Evolutionary conservation across 2,797 vertebrate genomes (phyloP), one percentile per base, ranked within the genome.

Genomic region (Setipinna tenuifilis): DNA sequence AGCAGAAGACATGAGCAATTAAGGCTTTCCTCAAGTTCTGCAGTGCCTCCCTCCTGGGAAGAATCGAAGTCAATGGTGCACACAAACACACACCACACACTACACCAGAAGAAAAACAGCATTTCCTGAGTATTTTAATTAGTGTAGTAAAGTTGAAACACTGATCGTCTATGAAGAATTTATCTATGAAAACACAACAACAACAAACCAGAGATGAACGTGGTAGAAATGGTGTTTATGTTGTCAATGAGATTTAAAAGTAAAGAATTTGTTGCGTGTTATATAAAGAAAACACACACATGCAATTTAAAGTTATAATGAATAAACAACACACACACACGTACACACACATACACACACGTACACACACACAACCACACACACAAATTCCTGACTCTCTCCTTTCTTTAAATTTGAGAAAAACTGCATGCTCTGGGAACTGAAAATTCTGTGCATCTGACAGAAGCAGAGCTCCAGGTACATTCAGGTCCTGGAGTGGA

Each of bases 131-230:
- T 16, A 28, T 71, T 28, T 71, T 14, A 31, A 71, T 71, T 28
- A 71, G 28, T 31, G 11, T 4, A 71, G 65, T 28, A 16, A 3
- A 62, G 35, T 41, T 41, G 35, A 41, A 75, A 75, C 16, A 35
- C 14, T 17, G 85, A 85, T 87, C 85, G 83, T 81, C 85, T 85
- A 87, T 90, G 68, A 91, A 92, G 90, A 87, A 90, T 88, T 88
- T 83, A 90, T 89, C 85, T 78, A 19, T 14, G 68, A 75, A 16
- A 75, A 75, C 68, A 75, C 14, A 75, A 2, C 65, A 31, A 25
- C 46, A 71, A 14, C 28, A 25, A 68, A 12, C 25, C 23, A 68
- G 62, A 75, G 6, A 75, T 16, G 7, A 35, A 75, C 35, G 7
- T 16, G 3, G 12, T 35, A 75, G 6, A 31, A 1, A 16, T 75